Percentiles rank a stretch among this genome's conserved stretches.
Conservation (phyloP, 2,113 vertebrate species). For the Myxocyprinus asiaticus region DNA sequence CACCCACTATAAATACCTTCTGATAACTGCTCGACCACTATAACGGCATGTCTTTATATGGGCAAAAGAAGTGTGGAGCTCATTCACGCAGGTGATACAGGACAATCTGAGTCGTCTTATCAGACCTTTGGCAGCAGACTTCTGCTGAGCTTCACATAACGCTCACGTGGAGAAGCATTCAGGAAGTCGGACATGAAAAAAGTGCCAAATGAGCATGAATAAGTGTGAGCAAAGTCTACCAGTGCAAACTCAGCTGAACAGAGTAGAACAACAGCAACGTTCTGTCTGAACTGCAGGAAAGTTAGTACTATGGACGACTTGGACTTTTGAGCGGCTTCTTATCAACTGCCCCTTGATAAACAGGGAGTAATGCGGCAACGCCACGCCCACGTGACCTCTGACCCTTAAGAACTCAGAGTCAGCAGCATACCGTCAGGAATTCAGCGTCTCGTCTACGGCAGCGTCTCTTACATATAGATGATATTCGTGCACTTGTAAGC, state of each 20-base stretch:
- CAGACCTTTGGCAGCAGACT: slow-evolving; percentile 13
- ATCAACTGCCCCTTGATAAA: slow-evolving; percentile 46
- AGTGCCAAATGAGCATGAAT: slow-evolving; percentile 20
- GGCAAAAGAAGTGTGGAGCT: slow-evolving; percentile 43
- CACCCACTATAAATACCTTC: slow-evolving; percentile 61
- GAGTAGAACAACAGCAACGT: neutral
- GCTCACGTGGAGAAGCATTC: neutral
- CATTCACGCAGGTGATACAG: slow-evolving; percentile 11
- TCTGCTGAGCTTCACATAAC: slow-evolving; percentile 7
- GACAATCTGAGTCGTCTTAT: slow-evolving; percentile 9
- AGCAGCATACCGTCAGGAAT: neutral
- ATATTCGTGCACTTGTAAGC: too few relatives aligned
- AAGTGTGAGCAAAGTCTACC: slow-evolving; percentile 33
- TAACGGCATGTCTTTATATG: slow-evolving; percentile 58
- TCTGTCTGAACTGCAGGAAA: neutral
- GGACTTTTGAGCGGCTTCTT: slow-evolving; percentile 50
- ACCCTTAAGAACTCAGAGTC: neutral
- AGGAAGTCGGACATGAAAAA: neutral
- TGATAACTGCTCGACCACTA: neutral
- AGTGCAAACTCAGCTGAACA: slow-evolving; percentile 17
- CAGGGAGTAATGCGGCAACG: neutral
- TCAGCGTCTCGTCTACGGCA: neutral
- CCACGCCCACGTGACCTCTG: slow-evolving; percentile 37
- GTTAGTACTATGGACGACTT: slow-evolving; percentile 14
- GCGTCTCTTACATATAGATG: neutral